Conservation (phyloP, 2,888 invertebrate species). For the Drosophila histrio region DNA sequence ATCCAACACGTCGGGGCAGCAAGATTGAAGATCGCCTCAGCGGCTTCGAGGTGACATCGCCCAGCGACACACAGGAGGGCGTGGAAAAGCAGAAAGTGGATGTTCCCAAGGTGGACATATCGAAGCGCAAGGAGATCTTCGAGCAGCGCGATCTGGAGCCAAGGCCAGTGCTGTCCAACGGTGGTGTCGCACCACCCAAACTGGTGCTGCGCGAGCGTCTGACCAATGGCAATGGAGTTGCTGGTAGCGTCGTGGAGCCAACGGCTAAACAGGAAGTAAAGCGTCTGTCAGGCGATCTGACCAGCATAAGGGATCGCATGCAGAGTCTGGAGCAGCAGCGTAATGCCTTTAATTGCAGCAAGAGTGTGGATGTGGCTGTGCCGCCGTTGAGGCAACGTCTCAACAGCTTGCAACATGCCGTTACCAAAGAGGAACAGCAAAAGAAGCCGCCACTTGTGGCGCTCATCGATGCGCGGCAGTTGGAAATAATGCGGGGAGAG, state of each 20-base stretch:
- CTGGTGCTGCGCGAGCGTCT: constrained; percentile 72
- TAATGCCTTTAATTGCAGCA: constrained; percentile 80
- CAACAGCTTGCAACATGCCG: constrained; percentile 83
- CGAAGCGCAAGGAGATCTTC: constrained; percentile 92
- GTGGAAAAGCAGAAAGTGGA: constrained; percentile 84
- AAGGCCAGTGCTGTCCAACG: constrained; percentile 29
- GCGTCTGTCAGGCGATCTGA: constrained; percentile 87
- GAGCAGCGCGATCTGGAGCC: constrained; percentile 84
- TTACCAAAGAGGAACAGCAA: constrained; percentile 82
- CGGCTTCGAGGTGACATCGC: constrained; percentile 85
- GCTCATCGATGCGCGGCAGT: constrained; percentile 84
- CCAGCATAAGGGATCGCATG: constrained; percentile 87
- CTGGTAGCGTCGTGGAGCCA: constrained; percentile 23
- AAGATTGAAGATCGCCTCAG: constrained; percentile 88
- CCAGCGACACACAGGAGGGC: constrained; percentile 83
- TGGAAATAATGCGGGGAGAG: constrained; percentile 85
- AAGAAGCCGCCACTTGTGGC: constrained; percentile 78
- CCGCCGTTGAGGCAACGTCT: constrained; percentile 84
- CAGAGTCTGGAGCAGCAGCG: constrained; percentile 86
- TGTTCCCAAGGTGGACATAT: constrained; percentile 92
- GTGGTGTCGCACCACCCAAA: constrained; percentile 46
- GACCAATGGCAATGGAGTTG: constrained; percentile 52
- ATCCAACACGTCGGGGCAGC: constrained; percentile 84
- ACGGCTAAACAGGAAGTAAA: constrained; percentile 71
- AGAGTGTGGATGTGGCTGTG: constrained; percentile 82